Base-by-base conservation (phyloP, 1,140 invertebrate species). In the Euwallacea fornicatus region DNA sequence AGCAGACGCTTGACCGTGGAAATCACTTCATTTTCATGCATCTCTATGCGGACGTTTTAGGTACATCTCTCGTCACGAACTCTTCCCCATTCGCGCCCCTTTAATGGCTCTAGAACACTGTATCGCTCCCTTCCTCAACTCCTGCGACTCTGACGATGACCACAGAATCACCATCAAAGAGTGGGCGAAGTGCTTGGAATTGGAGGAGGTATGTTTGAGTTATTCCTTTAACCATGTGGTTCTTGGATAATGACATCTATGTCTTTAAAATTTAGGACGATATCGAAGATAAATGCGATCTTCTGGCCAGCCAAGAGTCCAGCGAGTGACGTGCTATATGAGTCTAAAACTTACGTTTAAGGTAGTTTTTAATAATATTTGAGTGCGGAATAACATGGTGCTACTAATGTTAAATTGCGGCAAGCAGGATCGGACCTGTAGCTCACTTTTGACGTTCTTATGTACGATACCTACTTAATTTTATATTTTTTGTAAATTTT, bases 101-200 rank as follows among this genome's bases (percentile, higher is more conserved):
- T 84, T 98, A 43, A 90, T 97, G 86, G 89, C 94, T 13, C 86
- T 98, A 79, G 96, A 98, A 83, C 94, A 97, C 72, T 94, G 96
- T 83, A 97, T 98, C 79, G 93, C 93, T 55, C 93, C 95, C n/a
- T 98, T 98, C 87, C 86, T 98, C 42, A 91, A 97, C 81, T 86
- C 85, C 4, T 97, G 96, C 80, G 96, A 98, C 81, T 83, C 82
- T 8, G 88, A 98, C 81, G 86, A 91, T 75, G 92, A 97, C 82
- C 95, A 97, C 81, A 88, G 90, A 79, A 95, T 98, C 77, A 92
- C 93, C 7, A 85, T 98, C 47, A 82, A 87, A 69, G 96, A 98
- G 83, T 98, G 96, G 96, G 95, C 93, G 73, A 91, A 89, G 79
- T 98, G 96, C 78, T 85, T 98, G 67, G 88, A 95, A 78, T 84